phyloP scores from a whole-genome alignment of 2,888 invertebrate genomes.

The Germaria angustata region DNA sequence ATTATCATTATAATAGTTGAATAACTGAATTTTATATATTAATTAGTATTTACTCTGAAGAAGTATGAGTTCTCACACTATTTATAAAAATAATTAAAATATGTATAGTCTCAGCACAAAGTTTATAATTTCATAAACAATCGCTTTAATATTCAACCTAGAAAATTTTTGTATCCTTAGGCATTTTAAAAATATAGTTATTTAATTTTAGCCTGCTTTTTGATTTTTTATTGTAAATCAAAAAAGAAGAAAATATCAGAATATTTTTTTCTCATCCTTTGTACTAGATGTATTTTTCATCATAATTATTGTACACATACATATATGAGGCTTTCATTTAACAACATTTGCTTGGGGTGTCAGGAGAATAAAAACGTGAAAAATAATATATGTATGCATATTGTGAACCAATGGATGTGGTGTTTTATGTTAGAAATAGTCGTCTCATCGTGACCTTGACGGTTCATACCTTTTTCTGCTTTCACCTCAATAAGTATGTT shows the following conservation, averaged over 20 bases:
- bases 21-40: no score
- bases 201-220: not conserved
- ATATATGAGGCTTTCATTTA: not conserved
- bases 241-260: not conserved
- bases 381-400: not conserved
- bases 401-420: slow-evolving; percentile 15
- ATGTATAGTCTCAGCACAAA: not conserved
- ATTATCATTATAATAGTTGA: no score
- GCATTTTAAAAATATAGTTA: slow-evolving; percentile 1
- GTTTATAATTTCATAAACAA: not conserved
- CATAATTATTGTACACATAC: slow-evolving; percentile 14
- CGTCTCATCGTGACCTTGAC: slow-evolving; percentile 44
- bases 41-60: not conserved
- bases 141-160: slow-evolving; percentile 12
- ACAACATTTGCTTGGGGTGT: slow-evolving; percentile 24
- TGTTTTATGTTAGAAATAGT: slow-evolving; percentile 35
- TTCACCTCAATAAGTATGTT: not conserved
- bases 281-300: not conserved
- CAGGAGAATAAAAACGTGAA: not conserved
- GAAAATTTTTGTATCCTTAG: slow-evolving; percentile 20
- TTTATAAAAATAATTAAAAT: not conserved
- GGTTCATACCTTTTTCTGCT: slow-evolving; percentile 8
- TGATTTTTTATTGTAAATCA: not conserved
- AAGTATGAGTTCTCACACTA: slow-evolving; percentile 29
- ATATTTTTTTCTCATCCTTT: slow-evolving; percentile 3